A percentile compares a stretch with the other conserved stretches of the same genome.
Evolutionary conservation across 2,797 vertebrate genomes (phyloP).

Genomic region (Microhierax caerulescens): DNA sequence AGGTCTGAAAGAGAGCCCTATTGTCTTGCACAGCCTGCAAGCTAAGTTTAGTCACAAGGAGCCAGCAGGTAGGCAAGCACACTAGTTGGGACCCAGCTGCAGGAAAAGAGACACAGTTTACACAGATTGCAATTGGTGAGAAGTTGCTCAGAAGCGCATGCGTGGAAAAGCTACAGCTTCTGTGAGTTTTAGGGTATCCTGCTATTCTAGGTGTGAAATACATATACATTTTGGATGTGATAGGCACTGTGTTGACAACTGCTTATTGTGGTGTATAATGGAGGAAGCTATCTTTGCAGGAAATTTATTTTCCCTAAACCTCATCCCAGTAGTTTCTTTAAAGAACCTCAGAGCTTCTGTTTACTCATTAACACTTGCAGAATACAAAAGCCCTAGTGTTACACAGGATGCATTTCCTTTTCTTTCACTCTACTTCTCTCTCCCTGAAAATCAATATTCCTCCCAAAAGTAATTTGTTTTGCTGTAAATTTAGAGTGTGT

Average conservation of each 20-base stretch:
- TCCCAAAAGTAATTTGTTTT: slow-evolving; percentile 2
- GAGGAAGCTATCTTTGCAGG: neutral
- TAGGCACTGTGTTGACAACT: neutral
- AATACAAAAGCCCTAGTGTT: neutral
- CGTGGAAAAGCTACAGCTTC: neutral
- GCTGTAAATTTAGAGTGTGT: neutral
- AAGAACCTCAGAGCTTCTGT: neutral
- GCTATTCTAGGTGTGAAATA: neutral
- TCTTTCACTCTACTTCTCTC: neutral
- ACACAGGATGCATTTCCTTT: neutral
- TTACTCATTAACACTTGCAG: neutral
- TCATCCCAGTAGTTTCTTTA: neutral
- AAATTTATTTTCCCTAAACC: neutral
- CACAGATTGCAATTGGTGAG: neutral
- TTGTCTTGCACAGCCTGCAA: neutral
- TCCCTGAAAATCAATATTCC: neutral
- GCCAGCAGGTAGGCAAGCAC: neutral
- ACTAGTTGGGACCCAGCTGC: neutral
- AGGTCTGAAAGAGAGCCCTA: neutral
- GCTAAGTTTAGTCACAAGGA: neutral
- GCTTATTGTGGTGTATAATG: neutral
- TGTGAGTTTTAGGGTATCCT: neutral
- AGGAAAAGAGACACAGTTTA: neutral
- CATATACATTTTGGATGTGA: neutral
- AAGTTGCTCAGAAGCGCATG: neutral